Percentiles rank a stretch among this genome's conserved stretches.
Conservation (phyloP, 2,888 invertebrate species). For the Philopedon plagiatum region DNA sequence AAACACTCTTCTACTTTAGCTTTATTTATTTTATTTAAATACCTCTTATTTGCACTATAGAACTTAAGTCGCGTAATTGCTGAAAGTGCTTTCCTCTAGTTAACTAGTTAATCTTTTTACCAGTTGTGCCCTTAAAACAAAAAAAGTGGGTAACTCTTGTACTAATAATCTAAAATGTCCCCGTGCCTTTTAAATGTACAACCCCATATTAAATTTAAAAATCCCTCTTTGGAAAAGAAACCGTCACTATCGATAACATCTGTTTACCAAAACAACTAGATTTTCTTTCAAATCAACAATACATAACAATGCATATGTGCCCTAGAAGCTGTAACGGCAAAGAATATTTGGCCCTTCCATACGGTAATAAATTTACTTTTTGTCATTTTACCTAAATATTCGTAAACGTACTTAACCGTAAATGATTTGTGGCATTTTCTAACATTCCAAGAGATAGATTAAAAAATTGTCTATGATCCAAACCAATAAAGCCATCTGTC, state of each 20-base stretch:
- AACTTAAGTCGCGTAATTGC: too few relatives aligned
- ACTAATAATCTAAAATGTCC: too few relatives aligned
- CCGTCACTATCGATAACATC: background rate
- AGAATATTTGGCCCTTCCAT: background rate
- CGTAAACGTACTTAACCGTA: background rate
- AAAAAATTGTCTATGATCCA: background rate
- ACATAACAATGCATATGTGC: background rate
- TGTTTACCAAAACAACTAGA: conserved; percentile 51
- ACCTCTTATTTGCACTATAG: too few relatives aligned
- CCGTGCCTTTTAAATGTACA: too few relatives aligned
- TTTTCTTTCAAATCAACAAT: conserved; percentile 33
- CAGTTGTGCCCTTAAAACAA: too few relatives aligned
- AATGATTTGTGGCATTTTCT: background rate
- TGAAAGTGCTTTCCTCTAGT: too few relatives aligned
- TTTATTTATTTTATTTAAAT: too few relatives aligned
- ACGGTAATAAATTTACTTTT: background rate
- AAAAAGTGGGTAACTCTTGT: too few relatives aligned
- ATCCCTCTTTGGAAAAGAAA: background rate
- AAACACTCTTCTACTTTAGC: too few relatives aligned
- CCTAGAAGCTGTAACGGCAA: background rate
- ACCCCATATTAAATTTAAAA: background rate
- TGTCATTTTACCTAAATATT: background rate
- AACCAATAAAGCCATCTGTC: conserved; percentile 39
- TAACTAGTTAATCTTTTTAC: too few relatives aligned
- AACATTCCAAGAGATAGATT: conserved; percentile 20